phyloP scores from a whole-genome alignment of 2,888 invertebrate species.

The Drosophila kanekoi region DNA sequence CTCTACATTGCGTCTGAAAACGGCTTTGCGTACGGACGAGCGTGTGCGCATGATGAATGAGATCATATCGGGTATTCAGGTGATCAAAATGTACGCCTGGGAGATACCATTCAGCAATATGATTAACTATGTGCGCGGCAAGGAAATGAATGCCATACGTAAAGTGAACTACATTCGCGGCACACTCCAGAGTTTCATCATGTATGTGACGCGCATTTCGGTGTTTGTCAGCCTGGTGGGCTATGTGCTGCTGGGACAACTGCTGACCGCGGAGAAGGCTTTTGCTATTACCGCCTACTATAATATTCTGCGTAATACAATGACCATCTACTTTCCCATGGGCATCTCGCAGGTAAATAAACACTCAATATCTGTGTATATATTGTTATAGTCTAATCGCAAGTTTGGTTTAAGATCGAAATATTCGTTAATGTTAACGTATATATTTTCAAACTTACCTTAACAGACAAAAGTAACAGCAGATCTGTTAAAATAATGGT shows the following conservation, averaged over 20 bases:
- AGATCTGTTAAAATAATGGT: conserved; percentile 2
- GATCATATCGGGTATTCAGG: conserved; percentile 94
- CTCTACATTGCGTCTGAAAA: conserved; percentile 90
- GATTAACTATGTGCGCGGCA: conserved; percentile 88
- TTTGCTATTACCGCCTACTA: conserved; percentile 96
- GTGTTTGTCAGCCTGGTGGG: conserved; percentile 93
- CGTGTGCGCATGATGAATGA: conserved; percentile 96
- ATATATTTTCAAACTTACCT: not conserved
- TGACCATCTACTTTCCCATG: conserved; percentile 94
- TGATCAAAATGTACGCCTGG: conserved; percentile 99
- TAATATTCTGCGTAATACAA: conserved; percentile 92
- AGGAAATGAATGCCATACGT: conserved; percentile 88
- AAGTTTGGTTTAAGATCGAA: too few species aligned
- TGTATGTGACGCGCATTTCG: conserved; percentile 95
- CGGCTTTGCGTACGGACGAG: conserved; percentile 94
- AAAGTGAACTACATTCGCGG: conserved; percentile 91
- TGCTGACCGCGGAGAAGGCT: conserved; percentile 92
- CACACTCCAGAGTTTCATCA: conserved; percentile 92
- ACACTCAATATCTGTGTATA: too few species aligned
- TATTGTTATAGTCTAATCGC: too few species aligned
- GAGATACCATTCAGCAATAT: conserved; percentile 94
- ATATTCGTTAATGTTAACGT: not conserved
- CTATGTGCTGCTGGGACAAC: conserved; percentile 89
- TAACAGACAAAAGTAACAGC: not conserved
- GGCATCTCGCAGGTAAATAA: conserved; percentile 87